A percentile compares a stretch with the other conserved stretches of the same genome.
Conservation (phyloP, 2,888 invertebrate genomes). For the Chymomyza caudatula region DNA sequence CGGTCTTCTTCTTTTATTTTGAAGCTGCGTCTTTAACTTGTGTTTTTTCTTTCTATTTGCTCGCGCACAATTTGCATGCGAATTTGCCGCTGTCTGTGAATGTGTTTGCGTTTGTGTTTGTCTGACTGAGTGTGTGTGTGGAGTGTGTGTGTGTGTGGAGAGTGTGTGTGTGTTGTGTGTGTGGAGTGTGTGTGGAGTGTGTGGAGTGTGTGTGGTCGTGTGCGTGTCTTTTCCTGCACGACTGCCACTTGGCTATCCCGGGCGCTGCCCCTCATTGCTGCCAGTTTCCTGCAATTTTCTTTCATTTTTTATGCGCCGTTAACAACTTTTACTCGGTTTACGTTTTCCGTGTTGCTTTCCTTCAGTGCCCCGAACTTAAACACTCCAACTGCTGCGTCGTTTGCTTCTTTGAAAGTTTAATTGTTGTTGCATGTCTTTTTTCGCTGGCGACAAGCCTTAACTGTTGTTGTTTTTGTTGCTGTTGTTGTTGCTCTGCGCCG, state of each 20-base stretch:
- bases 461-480: conserved; percentile 31
- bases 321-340: conserved; percentile 72
- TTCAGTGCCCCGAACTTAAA: neutral
- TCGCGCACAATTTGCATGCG: conserved; percentile 72
- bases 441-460: conserved; percentile 25
- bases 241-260: conserved; percentile 60
- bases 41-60: conserved; percentile 16
- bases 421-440: conserved; percentile 70
- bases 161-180: neutral
- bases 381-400: neutral
- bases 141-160: conserved; percentile 2
- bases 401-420: conserved; percentile 66
- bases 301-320: conserved; percentile 66
- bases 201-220: conserved; percentile 18
- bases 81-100: conserved; percentile 69
- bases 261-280: conserved; percentile 16
- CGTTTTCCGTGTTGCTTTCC: conserved; percentile 63
- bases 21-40: conserved; percentile 35
- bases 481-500: conserved; percentile 29
- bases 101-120: conserved; percentile 9
- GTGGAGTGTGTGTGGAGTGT: conserved; percentile 3
- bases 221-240: conserved; percentile 66
- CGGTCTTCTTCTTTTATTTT: conserved; percentile 50
- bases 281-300: conserved; percentile 28
- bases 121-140: conserved; percentile 1